Percentiles rank a stretch among this genome's conserved stretches.
These are phyloP conservation scores for Oreamnos americanus DNA, from an alignment of 2,113 vertebrate species.

Conservation along the genomic window DNA sequence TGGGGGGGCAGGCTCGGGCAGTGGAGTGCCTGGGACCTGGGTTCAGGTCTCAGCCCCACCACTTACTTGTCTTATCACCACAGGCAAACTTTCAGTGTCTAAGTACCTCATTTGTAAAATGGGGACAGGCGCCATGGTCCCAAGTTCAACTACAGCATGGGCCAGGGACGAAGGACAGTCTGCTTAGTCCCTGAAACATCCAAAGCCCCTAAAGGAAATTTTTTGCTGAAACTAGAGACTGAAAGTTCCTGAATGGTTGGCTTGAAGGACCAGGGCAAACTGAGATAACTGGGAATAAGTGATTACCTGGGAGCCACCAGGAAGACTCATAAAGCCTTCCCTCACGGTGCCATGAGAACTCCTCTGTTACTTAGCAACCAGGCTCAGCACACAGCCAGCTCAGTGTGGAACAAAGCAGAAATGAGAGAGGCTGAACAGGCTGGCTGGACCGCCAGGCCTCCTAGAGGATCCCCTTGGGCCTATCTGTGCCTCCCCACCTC, in stretches of 20 bases:
- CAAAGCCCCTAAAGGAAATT: background rate
- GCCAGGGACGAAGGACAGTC: background rate
- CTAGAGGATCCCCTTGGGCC: background rate
- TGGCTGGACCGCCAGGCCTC: background rate
- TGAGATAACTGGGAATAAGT: background rate
- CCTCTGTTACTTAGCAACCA: background rate
- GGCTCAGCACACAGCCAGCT: background rate
- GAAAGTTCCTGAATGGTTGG: background rate
- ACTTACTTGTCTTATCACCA: background rate
- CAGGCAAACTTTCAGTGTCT: background rate
- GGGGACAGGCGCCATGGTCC: background rate
- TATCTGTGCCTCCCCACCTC: background rate
- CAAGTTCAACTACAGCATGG: background rate
- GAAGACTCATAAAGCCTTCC: background rate
- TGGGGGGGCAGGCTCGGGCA: fast-evolving
- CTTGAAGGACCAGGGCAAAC: background rate
- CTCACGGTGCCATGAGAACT: background rate
- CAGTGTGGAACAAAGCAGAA: background rate
- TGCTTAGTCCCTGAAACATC: background rate
- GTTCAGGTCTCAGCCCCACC: background rate
- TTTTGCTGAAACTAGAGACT: background rate
- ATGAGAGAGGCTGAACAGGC: background rate
- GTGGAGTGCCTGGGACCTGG: background rate
- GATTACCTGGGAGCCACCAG: background rate
- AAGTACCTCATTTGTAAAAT: background rate